These are phyloP conservation scores for Micronycteris hirsuta DNA, from an alignment of 2,113 vertebrate species.

Conservation along the genomic window DNA sequence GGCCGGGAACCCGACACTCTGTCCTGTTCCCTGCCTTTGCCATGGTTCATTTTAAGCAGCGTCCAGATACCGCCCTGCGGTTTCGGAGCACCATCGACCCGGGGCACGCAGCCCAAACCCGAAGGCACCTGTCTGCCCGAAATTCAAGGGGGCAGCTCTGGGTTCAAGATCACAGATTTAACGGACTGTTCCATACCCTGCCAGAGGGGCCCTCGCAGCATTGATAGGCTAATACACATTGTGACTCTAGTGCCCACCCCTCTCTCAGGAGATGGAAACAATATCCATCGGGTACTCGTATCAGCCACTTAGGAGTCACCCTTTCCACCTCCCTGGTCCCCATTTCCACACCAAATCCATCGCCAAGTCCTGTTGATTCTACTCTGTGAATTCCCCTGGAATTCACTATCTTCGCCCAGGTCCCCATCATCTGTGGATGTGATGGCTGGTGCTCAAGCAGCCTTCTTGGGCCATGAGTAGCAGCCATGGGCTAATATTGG, in stretches of 20 bases:
- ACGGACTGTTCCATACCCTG: neutral
- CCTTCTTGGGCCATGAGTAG: neutral
- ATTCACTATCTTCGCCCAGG: neutral
- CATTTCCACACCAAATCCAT: neutral
- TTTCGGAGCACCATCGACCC: neutral
- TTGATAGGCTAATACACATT: accelerated
- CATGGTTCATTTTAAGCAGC: neutral
- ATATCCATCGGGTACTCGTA: neutral
- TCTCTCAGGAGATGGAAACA: neutral
- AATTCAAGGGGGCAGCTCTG: neutral
- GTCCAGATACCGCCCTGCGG: neutral
- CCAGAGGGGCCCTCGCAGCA: neutral
- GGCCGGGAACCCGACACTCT: neutral
- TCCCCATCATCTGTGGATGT: neutral
- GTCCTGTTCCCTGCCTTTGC: neutral
- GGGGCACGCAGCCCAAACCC: neutral
- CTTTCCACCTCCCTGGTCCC: neutral
- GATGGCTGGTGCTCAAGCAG: neutral
- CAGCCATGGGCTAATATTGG: neutral
- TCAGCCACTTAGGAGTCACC: neutral
- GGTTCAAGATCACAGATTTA: neutral
- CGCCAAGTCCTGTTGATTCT: neutral
- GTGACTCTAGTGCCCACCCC: neutral
- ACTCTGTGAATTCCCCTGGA: neutral
- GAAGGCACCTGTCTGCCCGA: neutral